Conservation (phyloP, 2,113 vertebrate genomes). For the Dermatemys mawii region DNA sequence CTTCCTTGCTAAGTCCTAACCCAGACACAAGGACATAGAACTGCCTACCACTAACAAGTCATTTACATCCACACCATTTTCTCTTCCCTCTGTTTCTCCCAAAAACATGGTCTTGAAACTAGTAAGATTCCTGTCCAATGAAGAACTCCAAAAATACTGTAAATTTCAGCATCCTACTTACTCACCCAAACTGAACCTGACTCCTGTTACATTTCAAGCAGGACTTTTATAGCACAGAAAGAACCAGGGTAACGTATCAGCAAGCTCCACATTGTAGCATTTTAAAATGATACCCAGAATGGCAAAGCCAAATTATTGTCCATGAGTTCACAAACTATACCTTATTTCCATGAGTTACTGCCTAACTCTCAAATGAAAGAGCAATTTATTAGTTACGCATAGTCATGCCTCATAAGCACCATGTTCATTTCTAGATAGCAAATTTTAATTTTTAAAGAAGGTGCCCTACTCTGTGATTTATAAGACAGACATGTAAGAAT, state of each 20-base stretch:
- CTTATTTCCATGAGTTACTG: background rate
- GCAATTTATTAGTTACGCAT: slow-evolving; percentile 30
- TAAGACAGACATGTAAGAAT: slow-evolving; percentile 29
- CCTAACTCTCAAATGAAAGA: background rate
- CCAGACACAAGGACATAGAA: fast-evolving
- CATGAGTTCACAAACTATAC: slow-evolving; percentile 8
- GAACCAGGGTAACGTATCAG: background rate
- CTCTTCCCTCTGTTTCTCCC: background rate
- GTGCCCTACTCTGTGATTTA: slow-evolving; percentile 24
- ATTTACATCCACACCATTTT: fast-evolving
- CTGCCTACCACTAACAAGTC: fast-evolving
- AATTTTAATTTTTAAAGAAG: slow-evolving; percentile 40
- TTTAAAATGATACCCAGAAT: background rate
- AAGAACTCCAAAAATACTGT: background rate
- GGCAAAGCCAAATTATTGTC: background rate
- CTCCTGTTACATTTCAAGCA: background rate
- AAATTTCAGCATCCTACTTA: background rate
- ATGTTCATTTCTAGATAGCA: slow-evolving; percentile 40
- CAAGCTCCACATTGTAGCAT: background rate
- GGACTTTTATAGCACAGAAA: background rate
- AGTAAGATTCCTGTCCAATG: background rate
- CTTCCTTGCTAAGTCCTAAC: background rate
- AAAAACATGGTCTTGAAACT: background rate
- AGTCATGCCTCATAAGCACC: background rate
- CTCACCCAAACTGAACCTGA: background rate